Evolutionary conservation across 53 echinoderm and acorn worm genomes (phyloP).

Genomic region (Luidia sarsii): DNA sequence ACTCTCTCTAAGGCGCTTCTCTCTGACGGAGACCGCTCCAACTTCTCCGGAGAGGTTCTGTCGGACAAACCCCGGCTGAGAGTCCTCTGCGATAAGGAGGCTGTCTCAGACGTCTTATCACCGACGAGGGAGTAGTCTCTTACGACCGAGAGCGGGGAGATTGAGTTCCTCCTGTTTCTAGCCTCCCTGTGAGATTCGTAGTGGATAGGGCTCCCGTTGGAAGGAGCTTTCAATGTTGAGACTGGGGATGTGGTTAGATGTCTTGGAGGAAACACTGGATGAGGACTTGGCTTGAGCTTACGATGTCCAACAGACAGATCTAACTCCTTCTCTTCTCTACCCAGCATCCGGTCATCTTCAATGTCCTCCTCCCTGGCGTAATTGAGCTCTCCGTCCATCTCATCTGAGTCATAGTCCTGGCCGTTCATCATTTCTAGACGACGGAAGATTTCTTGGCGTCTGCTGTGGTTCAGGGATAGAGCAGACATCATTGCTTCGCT

Average conservation of each 20-base stretch:
- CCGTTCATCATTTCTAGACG: conserved; percentile 43
- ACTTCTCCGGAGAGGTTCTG: not conserved
- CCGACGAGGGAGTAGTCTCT: conserved; percentile 6
- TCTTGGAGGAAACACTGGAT: conserved; percentile 5
- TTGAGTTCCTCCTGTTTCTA: conserved; percentile 20
- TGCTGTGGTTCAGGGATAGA: conserved; percentile 5
- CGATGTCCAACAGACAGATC: conserved; percentile 23
- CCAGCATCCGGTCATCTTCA: not conserved
- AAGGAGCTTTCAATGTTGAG: not conserved
- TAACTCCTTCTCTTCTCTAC: not conserved
- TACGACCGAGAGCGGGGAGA: conserved; percentile 10
- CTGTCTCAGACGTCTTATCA: not conserved
- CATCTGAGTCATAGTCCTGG: conserved; percentile 25
- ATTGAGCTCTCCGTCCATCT: conserved; percentile 29
- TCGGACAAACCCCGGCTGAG: not conserved
- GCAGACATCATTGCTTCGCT: conserved; percentile 36
- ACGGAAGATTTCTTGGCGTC: conserved; percentile 28
- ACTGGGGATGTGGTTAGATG: not conserved
- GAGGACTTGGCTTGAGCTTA: not conserved
- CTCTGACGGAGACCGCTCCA: conserved; percentile 3
- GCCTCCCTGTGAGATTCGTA: conserved; percentile 8
- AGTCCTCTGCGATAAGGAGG: not conserved
- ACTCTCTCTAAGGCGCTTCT: not conserved
- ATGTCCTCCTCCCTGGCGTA: not conserved
- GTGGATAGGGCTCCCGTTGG: conserved; percentile 18